Percentiles rank a stretch among this genome's conserved stretches.
Evolutionary conservation across 2,888 invertebrate genomes (phyloP).

Genomic region (Pharmacophagus antenor): DNA sequence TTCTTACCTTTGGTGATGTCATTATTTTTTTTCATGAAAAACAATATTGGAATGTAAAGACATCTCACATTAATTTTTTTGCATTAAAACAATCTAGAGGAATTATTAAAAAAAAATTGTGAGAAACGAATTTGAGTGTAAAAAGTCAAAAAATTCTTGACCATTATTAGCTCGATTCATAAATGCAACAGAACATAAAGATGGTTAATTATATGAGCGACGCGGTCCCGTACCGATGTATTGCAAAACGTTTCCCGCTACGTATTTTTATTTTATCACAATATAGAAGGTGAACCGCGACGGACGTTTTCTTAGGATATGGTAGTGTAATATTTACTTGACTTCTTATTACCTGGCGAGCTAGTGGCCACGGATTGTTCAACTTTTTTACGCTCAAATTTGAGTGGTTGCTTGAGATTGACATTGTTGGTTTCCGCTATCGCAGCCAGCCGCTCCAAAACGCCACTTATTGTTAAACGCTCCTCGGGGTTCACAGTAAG

Average conservation of each 20-base stretch:
- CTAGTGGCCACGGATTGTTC: constrained; percentile 83
- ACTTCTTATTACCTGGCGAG: constrained; percentile 83
- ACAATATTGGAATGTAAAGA: constrained; percentile 73
- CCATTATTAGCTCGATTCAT: constrained; percentile 79
- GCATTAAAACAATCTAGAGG: constrained; percentile 52
- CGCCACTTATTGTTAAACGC: constrained; percentile 88
- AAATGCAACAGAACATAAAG: constrained; percentile 73
- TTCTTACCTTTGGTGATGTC: constrained; percentile 77
- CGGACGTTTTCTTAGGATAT: constrained; percentile 71
- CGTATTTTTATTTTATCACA: constrained; percentile 45
- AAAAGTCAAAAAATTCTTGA: constrained; percentile 82
- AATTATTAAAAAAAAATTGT: constrained; percentile 60
- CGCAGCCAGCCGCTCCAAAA: constrained; percentile 92
- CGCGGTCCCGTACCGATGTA: constrained; percentile 47
- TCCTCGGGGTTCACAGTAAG: constrained; percentile 90
- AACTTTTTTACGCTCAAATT: constrained; percentile 84
- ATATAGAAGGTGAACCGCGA: constrained; percentile 47
- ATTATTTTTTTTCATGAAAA: constrained; percentile 64
- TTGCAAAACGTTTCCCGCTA: constrained; percentile 38
- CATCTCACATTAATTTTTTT: constrained; percentile 62
- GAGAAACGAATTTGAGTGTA: constrained; percentile 77
- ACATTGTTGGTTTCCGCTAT: constrained; percentile 92
- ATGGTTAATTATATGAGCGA: constrained; percentile 54
- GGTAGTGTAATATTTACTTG: constrained; percentile 83
- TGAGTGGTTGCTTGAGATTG: constrained; percentile 89